A percentile compares a stretch with the other conserved stretches of the same genome.
Conservation (phyloP, 2,888 invertebrate species). For the Morinoia aosen region DNA sequence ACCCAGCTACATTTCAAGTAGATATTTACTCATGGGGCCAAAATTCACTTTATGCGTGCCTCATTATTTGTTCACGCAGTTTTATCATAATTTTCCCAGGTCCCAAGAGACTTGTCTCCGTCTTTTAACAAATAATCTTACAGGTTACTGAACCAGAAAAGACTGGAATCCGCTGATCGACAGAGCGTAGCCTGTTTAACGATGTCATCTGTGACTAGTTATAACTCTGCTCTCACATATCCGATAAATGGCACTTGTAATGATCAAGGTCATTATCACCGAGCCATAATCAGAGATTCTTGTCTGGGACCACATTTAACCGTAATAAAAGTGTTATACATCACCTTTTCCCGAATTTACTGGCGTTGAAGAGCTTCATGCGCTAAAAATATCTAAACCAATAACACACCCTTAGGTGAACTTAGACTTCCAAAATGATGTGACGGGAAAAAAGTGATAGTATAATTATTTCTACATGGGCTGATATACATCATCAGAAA, state of each 20-base stretch:
- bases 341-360: not conserved
- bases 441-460: not conserved
- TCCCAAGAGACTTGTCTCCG: not conserved
- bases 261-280: not conserved
- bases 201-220: not conserved
- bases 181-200: not conserved
- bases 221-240: not conserved
- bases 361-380: too few species aligned
- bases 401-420: not conserved
- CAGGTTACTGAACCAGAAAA: not conserved
- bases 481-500: not conserved
- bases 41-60: not conserved
- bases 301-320: not conserved
- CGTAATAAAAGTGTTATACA: not conserved
- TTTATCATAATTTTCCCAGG: not conserved
- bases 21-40: not conserved
- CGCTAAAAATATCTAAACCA: too few species aligned
- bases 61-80: not conserved
- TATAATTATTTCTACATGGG: not conserved
- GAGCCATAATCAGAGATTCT: not conserved
- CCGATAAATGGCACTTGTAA: not conserved
- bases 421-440: not conserved
- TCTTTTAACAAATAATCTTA: not conserved
- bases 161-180: not conserved
- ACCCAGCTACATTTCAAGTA: too few species aligned